These are phyloP conservation scores for Vidua macroura DNA, from an alignment of 2,113 vertebrate species.

Conservation along the genomic window DNA sequence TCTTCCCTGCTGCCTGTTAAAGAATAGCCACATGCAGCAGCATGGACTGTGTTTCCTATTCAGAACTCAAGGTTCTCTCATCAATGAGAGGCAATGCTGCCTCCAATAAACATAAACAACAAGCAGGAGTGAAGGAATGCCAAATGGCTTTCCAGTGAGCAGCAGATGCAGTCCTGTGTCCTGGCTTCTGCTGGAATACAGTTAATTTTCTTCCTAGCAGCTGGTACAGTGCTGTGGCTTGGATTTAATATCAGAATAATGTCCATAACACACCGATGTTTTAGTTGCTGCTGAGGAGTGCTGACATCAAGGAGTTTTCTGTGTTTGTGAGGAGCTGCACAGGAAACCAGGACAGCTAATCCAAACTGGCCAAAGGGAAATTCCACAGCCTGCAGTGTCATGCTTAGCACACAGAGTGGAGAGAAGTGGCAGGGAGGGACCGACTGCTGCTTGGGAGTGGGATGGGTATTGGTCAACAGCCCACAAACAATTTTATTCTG, in stretches of 20 bases:
- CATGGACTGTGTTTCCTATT: neutral
- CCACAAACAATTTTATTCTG: neutral
- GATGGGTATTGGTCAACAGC: neutral
- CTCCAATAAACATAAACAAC: neutral
- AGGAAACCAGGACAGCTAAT: neutral
- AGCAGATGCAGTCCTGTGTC: neutral
- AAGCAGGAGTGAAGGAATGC: neutral
- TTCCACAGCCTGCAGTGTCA: neutral
- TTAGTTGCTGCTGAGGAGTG: neutral
- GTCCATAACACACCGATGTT: neutral
- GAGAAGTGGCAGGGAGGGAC: neutral
- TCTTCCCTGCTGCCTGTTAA: neutral
- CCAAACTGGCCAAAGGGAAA: neutral
- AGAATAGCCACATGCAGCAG: neutral
- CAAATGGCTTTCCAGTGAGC: neutral
- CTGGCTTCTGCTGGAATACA: neutral
- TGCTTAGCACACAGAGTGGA: neutral
- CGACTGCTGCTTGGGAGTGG: accelerated
- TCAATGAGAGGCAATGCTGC: neutral
- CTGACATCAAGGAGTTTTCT: neutral
- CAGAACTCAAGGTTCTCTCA: neutral
- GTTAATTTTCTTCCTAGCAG: neutral
- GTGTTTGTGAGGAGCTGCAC: neutral
- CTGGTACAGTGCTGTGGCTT: neutral
- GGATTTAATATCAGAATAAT: neutral